Conservation (phyloP, 2,113 vertebrate genomes). For the Lampris megalopsis region DNA sequence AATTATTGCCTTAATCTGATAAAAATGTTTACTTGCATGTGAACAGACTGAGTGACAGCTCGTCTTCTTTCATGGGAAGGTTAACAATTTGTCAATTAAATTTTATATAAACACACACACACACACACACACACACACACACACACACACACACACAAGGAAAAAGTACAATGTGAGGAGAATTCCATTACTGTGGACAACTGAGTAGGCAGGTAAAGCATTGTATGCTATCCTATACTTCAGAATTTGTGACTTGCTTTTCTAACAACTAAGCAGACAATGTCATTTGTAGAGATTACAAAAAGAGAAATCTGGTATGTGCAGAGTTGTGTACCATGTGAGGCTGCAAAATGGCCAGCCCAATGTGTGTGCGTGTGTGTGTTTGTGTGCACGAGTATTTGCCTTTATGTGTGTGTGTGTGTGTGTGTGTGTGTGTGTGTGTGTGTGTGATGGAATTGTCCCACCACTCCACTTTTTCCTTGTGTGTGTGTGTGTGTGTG, state of each 20-base stretch:
- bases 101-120: background rate
- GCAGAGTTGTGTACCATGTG: conserved; percentile 45
- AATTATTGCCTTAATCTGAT: too few relatives aligned
- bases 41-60: conserved; percentile 13
- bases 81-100: conserved; percentile 14
- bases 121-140: conserved; percentile 26
- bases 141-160: background rate
- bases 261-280: conserved; percentile 52
- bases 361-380: conserved; percentile 8
- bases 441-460: conserved; percentile 10
- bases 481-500: too few relatives aligned
- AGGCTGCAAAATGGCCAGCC: too few relatives aligned
- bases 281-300: conserved; percentile 7
- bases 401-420: conserved; percentile 8
- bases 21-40: too few relatives aligned
- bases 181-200: conserved; percentile 56
- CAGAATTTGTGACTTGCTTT: conserved; percentile 49
- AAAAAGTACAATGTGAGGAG: conserved; percentile 21
- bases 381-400: conserved; percentile 4
- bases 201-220: conserved; percentile 44
- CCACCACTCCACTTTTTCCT: too few relatives aligned
- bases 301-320: conserved; percentile 44
- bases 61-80: conserved; percentile 41
- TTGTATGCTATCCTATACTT: conserved; percentile 45
- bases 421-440: conserved; percentile 10